Percentiles rank a stretch among this genome's conserved stretches.
Evolutionary conservation across 2,888 invertebrate genomes (phyloP).

Genomic region (Volucella bombylans): DNA sequence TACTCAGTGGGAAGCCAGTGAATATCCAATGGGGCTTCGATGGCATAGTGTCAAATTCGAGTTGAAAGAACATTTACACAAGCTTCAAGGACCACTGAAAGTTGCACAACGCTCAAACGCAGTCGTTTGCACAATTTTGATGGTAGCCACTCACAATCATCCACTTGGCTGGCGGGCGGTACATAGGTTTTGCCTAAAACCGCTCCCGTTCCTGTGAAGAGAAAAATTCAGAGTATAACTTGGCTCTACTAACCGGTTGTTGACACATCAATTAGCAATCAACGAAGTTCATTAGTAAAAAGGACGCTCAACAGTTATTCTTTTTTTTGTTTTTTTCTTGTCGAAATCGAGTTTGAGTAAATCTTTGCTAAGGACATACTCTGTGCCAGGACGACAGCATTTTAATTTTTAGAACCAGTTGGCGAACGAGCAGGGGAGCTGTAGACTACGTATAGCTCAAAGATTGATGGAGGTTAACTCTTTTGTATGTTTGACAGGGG

Average conservation of each 20-base stretch:
- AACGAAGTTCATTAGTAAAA: slow-evolving; percentile 69
- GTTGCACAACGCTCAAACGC: slow-evolving; percentile 47
- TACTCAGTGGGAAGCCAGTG: neutral
- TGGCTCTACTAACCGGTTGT: slow-evolving; percentile 15
- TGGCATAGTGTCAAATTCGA: neutral
- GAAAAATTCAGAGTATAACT: too few relatives aligned
- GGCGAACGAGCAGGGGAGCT: neutral
- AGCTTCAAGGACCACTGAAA: slow-evolving; percentile 57
- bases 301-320: slow-evolving; percentile 28
- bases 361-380: slow-evolving; percentile 24
- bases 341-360: neutral
- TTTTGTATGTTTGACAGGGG: slow-evolving; percentile 66
- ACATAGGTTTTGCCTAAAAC: slow-evolving; percentile 20
- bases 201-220: neutral
- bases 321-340: neutral
- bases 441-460: neutral
- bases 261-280: slow-evolving; percentile 73
- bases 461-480: slow-evolving; percentile 71
- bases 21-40: too few relatives aligned
- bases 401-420: slow-evolving; percentile 65
- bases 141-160: slow-evolving; percentile 46
- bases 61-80: slow-evolving; percentile 50
- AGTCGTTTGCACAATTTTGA: slow-evolving; percentile 72
- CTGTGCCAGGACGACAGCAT: slow-evolving; percentile 27
- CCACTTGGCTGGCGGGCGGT: too few relatives aligned